Base-by-base conservation (phyloP, 2,113 vertebrate species). In the Tachuris rubrigastra region DNA sequence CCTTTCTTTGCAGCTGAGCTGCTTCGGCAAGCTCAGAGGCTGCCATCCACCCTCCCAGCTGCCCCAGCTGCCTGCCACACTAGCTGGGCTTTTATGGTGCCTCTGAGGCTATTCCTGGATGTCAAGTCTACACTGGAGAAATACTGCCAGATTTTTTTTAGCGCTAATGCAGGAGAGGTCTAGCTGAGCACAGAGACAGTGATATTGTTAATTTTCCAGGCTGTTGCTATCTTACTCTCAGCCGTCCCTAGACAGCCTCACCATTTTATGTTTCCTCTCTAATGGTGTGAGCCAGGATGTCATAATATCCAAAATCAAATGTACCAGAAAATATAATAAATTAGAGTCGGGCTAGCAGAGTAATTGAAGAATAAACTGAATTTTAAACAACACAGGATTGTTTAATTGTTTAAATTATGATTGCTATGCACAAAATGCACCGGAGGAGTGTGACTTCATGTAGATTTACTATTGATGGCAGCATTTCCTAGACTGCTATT, bases 271-370 rank as follows among this genome's bases (percentile, higher is more conserved):
- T 96, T 97, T 96, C 82, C 55, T 86, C 71, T 97, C 77, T 96
- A 96, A 94, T 95, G 93, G 90, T 76, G 62, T 91, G 85, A 97
- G 78, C 94, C 87, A 56, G 75, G 83, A 91, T 94, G 86, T 96
- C 89, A 74, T 96, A 95, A 95, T 97, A 97, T 87, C 86, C 85
- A 94, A 97, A 97, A 96, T 94, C 94, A 97, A 97, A 97, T 90
- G 93, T 96, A 97, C 95, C 93, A 95, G 97, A 97, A 96, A 97
- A 97, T 97, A 77, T n/a, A 96, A 97, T 96, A 97, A 96, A 96
- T 96, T 97, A 97, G 93, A 96, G 69, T 73, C 1, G 4, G 85
- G 56, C 95, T 95, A 94, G 88, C 81, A 84, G 79, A 96, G 85
- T 96, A 96, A 97, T 96, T 97, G 95, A 96, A 89, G 89, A 95